phyloP scores from a whole-genome alignment of 2,888 invertebrate genomes.

The Balanococcus diminutus region DNA sequence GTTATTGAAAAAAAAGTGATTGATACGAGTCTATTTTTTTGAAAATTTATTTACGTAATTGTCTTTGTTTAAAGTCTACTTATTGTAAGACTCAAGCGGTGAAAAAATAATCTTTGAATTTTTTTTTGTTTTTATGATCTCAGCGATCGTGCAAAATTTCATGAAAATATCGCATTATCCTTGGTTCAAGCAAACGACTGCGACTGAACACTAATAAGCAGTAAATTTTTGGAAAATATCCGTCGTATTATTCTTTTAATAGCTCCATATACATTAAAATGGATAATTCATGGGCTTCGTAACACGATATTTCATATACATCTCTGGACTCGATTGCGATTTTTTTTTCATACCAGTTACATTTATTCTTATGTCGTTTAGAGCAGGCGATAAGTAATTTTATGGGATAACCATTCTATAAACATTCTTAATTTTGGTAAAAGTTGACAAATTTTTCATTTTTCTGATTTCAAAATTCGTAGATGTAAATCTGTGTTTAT shows the following conservation, averaged over 20 bases:
- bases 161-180: not conserved
- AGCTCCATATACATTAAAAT: not conserved
- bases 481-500: no score
- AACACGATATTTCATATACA: not conserved
- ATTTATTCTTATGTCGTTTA: not conserved
- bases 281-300: not conserved
- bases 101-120: not conserved
- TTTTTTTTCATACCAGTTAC: not conserved
- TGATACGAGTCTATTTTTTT: no score
- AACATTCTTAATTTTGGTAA: not conserved
- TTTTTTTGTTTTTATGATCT: not conserved
- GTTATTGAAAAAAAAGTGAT: no score
- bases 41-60: not conserved
- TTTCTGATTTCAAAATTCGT: not conserved
- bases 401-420: not conserved
- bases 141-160: not conserved
- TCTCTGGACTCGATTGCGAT: not conserved
- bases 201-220: not conserved
- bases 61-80: no score
- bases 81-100: no score
- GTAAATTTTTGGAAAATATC: not conserved
- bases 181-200: not conserved
- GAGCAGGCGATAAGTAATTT: not conserved
- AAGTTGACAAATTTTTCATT: not conserved
- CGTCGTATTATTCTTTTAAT: not conserved